Conservation (phyloP, 2,888 invertebrate species). For the Mythimna impura region DNA sequence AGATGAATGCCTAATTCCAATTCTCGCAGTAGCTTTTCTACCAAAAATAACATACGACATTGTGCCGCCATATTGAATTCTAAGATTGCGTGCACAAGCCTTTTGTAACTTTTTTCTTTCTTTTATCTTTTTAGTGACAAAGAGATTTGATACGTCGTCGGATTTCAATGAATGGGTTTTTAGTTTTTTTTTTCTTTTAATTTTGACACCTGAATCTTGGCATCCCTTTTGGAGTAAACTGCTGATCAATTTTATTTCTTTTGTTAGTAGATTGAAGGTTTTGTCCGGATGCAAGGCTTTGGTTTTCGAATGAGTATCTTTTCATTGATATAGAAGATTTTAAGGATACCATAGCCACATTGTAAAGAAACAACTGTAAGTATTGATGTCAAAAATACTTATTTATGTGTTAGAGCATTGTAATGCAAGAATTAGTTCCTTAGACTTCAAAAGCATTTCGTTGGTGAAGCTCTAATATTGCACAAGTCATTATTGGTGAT, state of each 20-base stretch:
- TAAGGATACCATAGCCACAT: neutral
- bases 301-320: slow-evolving; percentile 50
- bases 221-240: slow-evolving; percentile 77
- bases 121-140: slow-evolving; percentile 72
- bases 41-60: slow-evolving; percentile 86
- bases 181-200: slow-evolving; percentile 70
- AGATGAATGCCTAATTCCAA: slow-evolving; percentile 73
- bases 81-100: slow-evolving; percentile 83
- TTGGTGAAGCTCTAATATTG: too few relatives aligned
- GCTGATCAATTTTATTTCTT: slow-evolving; percentile 83
- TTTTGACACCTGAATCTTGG: slow-evolving; percentile 87
- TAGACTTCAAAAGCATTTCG: too few relatives aligned
- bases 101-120: slow-evolving; percentile 79
- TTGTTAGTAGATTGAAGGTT: slow-evolving; percentile 72
- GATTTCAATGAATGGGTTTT: slow-evolving; percentile 81
- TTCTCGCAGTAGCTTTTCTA: slow-evolving; percentile 76
- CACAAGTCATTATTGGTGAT: too few relatives aligned
- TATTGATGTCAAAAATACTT: neutral
- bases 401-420: neutral
- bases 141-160: slow-evolving; percentile 87
- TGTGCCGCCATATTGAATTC: slow-evolving; percentile 83
- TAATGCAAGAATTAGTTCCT: neutral
- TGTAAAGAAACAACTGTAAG: neutral
- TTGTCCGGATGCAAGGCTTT: slow-evolving; percentile 76
- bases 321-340: slow-evolving; percentile 33